Evolutionary conservation across 2,888 invertebrate genomes (phyloP), one percentile per base, ranked within the genome.

Genomic region (Cantharis nigra): DNA sequence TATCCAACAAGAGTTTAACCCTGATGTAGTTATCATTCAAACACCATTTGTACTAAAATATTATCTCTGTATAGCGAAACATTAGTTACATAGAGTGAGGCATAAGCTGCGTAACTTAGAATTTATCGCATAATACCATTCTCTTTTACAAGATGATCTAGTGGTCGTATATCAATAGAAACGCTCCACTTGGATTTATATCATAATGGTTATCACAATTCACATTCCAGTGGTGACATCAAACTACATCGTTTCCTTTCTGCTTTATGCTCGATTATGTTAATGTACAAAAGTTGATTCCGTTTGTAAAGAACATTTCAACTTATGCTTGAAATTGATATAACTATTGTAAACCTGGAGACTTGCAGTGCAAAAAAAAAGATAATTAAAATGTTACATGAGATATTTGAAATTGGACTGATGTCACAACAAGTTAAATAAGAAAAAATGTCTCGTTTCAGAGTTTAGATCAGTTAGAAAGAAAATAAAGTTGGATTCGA

Each of bases 161-260:
- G 63, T 63, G 76, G 79, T 72, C 82, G 80, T 83, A 82, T 83
- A 83, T 83, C 82, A 83, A 80, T 81, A 81, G 80, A 81, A 82
- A 83, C 82, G 82, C 81, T 83, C 82, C 80, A 81, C 81, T 81
- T 79, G 83, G 82, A 83, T 83, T 83, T 83, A 84, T 83, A 82
- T 81, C 82, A 82, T 80, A 81, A 82, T 81, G 81, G 84, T 83
- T 84, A 83, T 83, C 82, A 81, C 82, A 82, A 83, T 82, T 83
- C 83, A 80, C 83, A 83, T 83, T 81, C 83, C 81, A 77, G 72
- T 81, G 79, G 78, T 82, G 82, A 82, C 82, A 81, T 71, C 70
- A 74, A 79, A 79, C 73, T 79, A 78, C 70, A 71, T 70, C 64
- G 65, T 75, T 71, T 70, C 69, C 71, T 70, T 75, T 75, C 33